Base-by-base conservation (phyloP, 2,113 vertebrate species). In the Chaenocephalus aceratus region DNA sequence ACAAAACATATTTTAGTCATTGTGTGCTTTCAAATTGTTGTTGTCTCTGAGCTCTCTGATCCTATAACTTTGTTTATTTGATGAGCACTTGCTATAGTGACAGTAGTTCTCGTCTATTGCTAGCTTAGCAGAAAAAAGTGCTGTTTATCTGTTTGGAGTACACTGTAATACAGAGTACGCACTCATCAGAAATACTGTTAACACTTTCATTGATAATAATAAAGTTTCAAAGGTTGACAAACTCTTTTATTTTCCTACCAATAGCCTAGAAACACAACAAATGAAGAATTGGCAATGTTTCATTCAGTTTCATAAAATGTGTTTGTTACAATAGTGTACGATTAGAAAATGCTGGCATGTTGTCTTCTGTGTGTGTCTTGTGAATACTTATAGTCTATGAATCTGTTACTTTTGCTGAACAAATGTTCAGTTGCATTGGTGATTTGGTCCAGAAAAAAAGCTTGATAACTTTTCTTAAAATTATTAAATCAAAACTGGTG, bases 381-480 rank as follows among this genome's bases (percentile, higher is more conserved):
- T 61, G 34, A 15, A 41, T n/a, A 41, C 59, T 16, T 59, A 5
- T 30, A 59, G 13, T 59, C 16, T 54, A 41, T 21, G 23, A 44
- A 69, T 53, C 41, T 78, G 34, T 78, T 57, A 11, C 26, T 53
- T 30, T 53, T 23, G 52, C 18, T 45, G 52, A 68, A 60, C 23
- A 45, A 46, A 46, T 18, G 62, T 64, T 66, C 45, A 23, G 18
- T 52, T 71, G 15, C 30, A 18, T 0, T 54, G 11, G 3, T 44
- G 30, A 41, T 41, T 36, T 4, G 1, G 30, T 30, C 30, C 30
- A 3, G 30, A 30, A 30, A 4, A 30, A 30, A 30, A 30, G 30
- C 30, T 30, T 30, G 30, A 30, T 30, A 4, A 30, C 30, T 41
- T 41, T 41, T 41, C 6, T 6, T 41, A 7, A 7, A 6, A 6